phyloP scores from a whole-genome alignment of 2,797 vertebrate species.

The Potorous gilbertii region DNA sequence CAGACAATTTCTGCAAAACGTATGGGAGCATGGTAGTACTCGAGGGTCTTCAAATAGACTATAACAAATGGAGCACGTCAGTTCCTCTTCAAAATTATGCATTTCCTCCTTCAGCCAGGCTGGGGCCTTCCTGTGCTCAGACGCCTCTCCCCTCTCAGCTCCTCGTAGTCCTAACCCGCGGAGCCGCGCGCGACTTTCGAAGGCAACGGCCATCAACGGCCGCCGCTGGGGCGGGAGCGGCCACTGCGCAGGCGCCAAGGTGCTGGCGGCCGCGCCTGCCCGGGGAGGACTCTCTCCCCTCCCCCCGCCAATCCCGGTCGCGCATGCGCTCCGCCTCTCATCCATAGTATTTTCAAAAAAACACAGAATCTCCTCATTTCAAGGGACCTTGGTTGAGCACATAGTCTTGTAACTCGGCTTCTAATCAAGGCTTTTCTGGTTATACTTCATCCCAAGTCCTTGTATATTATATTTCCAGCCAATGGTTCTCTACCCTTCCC shows the following conservation, averaged over 20 bases:
- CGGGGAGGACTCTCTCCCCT: too few relatives aligned
- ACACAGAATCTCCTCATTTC: background rate
- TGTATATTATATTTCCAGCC: background rate
- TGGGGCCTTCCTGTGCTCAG: too few relatives aligned
- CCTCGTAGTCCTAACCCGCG: too few relatives aligned
- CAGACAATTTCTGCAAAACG: conserved; percentile 93
- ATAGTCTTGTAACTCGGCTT: background rate
- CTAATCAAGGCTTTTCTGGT: background rate
- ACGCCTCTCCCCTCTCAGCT: too few relatives aligned
- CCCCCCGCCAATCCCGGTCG: too few relatives aligned
- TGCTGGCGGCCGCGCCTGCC: too few relatives aligned
- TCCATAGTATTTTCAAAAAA: background rate
- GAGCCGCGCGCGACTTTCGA: too few relatives aligned
- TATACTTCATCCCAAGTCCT: background rate
- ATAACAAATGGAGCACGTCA: conserved; percentile 94
- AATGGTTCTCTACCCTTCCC: background rate
- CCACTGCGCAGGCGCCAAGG: too few relatives aligned
- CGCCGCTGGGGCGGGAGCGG: too few relatives aligned
- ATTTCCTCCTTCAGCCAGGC: too few relatives aligned
- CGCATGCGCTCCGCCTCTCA: too few relatives aligned
- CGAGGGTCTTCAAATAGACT: conserved; percentile 93
- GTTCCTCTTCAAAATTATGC: conserved; percentile 93
- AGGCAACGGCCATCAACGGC: too few relatives aligned
- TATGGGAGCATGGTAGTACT: conserved; percentile 95
- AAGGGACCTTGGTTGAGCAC: background rate